These are phyloP conservation scores for Pristionchus mayeri DNA, from an alignment of 2,888 invertebrate genomes.

Conservation along the genomic window DNA sequence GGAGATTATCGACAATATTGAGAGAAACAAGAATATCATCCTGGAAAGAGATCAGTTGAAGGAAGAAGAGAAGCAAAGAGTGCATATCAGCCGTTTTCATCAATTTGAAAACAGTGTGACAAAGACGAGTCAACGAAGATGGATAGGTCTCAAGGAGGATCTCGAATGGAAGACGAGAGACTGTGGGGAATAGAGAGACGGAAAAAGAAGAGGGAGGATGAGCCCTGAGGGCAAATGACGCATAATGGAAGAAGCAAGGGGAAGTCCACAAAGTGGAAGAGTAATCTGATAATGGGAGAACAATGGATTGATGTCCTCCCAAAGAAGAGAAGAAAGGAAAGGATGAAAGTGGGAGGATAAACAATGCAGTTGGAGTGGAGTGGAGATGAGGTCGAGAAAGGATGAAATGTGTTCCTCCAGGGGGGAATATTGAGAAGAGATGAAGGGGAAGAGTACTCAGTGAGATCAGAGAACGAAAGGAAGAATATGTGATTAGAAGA, in stretches of 20 bases:
- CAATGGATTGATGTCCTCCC: background rate
- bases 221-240: conserved; percentile 24
- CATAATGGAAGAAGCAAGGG: conserved; percentile 21
- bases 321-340: background rate
- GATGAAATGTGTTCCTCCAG: conserved; percentile 10
- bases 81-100: conserved; percentile 32
- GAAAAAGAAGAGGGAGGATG: background rate
- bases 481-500: background rate
- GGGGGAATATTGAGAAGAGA: background rate
- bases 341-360: conserved; percentile 5
- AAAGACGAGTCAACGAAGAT: conserved; percentile 27
- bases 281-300: background rate
- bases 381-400: background rate
- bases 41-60: background rate
- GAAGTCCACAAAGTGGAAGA: background rate
- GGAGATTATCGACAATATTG: background rate
- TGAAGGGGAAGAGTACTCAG: background rate
- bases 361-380: background rate
- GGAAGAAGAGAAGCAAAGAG: too few relatives aligned
- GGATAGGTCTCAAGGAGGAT: conserved; percentile 40
- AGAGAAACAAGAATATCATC: background rate
- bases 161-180: background rate
- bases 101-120: conserved; percentile 38
- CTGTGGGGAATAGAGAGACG: background rate
- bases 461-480: background rate